phyloP scores from a whole-genome alignment of 2,113 vertebrate genomes.

The Rhodinocichla rosea region DNA sequence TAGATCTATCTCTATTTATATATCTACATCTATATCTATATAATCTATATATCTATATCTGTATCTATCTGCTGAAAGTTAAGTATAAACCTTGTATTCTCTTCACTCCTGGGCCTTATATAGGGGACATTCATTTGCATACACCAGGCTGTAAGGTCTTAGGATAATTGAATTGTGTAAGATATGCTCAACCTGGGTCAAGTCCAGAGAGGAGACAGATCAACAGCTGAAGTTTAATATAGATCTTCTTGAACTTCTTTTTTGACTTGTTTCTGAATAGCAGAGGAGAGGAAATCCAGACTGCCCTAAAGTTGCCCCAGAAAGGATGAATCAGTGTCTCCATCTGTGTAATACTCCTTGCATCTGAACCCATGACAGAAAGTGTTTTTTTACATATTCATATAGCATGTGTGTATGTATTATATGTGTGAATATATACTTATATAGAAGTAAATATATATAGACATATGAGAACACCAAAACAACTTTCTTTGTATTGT shows the following conservation, averaged over 20 bases:
- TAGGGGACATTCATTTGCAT: not conserved
- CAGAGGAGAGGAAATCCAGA: not conserved
- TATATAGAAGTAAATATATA: not conserved
- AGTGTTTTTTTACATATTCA: not conserved
- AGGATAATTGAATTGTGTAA: not conserved
- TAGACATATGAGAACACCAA: not conserved
- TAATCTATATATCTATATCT: not conserved
- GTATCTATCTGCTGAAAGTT: not conserved
- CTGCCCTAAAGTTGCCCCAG: conserved; percentile 6
- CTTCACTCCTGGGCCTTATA: not conserved
- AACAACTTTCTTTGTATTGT: not conserved
- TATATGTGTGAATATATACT: not conserved
- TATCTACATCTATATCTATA: not conserved
- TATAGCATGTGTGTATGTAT: not conserved
- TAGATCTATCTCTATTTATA: no score
- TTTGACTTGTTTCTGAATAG: conserved; percentile 1
- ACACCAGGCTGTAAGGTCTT: not conserved
- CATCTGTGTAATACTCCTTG: conserved; percentile 12
- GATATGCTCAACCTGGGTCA: not conserved
- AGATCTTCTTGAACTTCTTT: not conserved
- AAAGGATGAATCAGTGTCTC: not conserved
- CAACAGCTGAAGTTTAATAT: not conserved
- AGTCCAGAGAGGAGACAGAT: not conserved
- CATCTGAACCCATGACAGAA: not conserved
- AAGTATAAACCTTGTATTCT: not conserved